Percentiles rank a stretch among this genome's conserved stretches.
Conservation (phyloP, 1,140 invertebrate genomes). For the Aphis gossypii region DNA sequence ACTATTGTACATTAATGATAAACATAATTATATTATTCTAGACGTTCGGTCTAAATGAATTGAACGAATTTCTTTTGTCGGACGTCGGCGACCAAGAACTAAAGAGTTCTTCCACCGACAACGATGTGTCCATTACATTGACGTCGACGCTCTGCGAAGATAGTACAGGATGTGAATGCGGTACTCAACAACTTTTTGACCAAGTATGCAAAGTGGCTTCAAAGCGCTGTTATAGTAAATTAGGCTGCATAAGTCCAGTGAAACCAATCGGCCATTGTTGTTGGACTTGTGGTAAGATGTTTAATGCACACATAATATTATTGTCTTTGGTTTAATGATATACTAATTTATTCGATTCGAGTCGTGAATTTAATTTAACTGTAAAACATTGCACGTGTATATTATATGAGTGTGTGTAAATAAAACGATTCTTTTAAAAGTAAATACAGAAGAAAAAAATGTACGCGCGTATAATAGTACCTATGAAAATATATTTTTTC, state of each 20-base stretch:
- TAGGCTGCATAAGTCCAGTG: constrained; percentile 28
- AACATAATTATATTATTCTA: background rate
- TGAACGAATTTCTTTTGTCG: constrained; percentile 36
- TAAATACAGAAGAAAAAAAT: background rate
- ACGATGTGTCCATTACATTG: constrained; percentile 28
- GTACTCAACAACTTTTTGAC: constrained; percentile 14
- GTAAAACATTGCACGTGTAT: background rate
- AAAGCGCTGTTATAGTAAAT: background rate
- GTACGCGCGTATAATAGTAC: background rate
- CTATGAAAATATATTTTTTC: too few species aligned
- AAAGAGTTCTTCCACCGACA: constrained; percentile 13
- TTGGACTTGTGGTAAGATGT: constrained; percentile 38
- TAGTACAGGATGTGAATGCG: constrained; percentile 31
- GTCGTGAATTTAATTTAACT: background rate
- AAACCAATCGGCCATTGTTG: constrained; percentile 49
- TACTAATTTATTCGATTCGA: background rate
- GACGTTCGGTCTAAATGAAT: constrained; percentile 33
- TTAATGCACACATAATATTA: background rate
- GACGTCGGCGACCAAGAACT: constrained; percentile 40
- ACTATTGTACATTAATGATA: too few species aligned
- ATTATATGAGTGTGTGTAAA: background rate
- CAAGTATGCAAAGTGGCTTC: constrained; percentile 16
- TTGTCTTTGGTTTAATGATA: background rate
- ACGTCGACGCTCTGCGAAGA: background rate
- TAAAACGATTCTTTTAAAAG: background rate